Evolutionary conservation across 2,113 vertebrate genomes (phyloP).

Genomic region (Tylochromis polylepis): DNA sequence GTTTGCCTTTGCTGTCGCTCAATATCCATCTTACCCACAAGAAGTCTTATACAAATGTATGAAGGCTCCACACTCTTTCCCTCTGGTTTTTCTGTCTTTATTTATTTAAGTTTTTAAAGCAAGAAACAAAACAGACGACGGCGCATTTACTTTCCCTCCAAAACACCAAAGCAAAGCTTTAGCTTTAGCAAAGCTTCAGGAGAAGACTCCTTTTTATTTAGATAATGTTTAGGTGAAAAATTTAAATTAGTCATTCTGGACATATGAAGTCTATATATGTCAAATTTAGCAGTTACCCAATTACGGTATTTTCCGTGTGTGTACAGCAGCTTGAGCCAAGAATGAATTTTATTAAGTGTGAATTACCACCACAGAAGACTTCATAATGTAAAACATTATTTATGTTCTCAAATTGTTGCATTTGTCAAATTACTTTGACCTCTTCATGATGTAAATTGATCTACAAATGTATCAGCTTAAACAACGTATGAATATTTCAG

Average conservation of each 20-base stretch:
- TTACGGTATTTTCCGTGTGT: neutral
- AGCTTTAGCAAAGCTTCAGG: neutral
- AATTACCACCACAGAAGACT: neutral
- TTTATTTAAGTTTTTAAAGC: neutral
- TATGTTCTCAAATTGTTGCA: neutral
- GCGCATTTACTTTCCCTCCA: neutral
- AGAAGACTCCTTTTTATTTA: neutral
- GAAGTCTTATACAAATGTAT: neutral
- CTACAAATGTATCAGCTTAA: slow-evolving; percentile 13
- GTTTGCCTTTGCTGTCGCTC: neutral
- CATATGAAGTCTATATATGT: neutral
- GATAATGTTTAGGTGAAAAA: neutral
- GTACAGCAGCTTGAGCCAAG: neutral
- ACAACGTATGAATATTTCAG: slow-evolving; percentile 41
- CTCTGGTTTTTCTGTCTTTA: neutral
- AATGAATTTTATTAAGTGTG: neutral
- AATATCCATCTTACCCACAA: neutral
- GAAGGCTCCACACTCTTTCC: neutral
- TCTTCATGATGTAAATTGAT: neutral
- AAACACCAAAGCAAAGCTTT: too few species aligned
- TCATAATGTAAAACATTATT: neutral
- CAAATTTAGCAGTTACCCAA: neutral
- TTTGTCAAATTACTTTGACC: slow-evolving; percentile 8
- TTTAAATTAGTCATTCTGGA: neutral
- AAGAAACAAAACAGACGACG: neutral